These are phyloP conservation scores for Philantomba maxwellii DNA, from an alignment of 2,113 vertebrate species.

Conservation along the genomic window DNA sequence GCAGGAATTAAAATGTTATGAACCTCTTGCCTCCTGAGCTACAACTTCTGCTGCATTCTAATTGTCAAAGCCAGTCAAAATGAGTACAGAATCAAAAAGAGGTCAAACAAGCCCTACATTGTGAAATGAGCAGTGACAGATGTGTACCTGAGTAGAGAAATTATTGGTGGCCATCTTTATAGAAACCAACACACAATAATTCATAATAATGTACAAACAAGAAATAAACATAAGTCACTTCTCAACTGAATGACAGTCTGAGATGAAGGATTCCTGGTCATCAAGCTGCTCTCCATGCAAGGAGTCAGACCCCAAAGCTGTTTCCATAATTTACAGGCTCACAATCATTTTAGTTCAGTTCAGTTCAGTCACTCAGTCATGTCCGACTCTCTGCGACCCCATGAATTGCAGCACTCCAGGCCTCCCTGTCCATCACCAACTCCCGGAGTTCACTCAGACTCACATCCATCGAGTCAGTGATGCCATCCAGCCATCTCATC, in stretches of 20 bases:
- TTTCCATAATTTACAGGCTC: not conserved
- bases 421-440: not conserved
- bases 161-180: not conserved
- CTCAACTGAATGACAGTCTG: not conserved
- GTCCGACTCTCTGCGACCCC: rapidly evolving
- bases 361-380: not conserved
- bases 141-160: not conserved
- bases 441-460: not conserved
- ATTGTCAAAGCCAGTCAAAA: not conserved
- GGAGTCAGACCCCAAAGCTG: not conserved
- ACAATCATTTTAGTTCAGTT: not conserved
- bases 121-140: not conserved
- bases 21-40: not conserved
- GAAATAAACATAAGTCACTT: not conserved
- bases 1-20: not conserved
- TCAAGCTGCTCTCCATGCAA: not conserved
- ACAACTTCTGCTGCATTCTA: not conserved
- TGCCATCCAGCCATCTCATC: not conserved
- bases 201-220: not conserved
- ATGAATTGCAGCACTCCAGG: not conserved
- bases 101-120: not conserved
- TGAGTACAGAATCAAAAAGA: not conserved
- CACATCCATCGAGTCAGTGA: not conserved
- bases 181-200: not conserved
- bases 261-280: not conserved